Conservation (phyloP, 1,140 invertebrate genomes). For the Phenacoccus solenopsis region DNA sequence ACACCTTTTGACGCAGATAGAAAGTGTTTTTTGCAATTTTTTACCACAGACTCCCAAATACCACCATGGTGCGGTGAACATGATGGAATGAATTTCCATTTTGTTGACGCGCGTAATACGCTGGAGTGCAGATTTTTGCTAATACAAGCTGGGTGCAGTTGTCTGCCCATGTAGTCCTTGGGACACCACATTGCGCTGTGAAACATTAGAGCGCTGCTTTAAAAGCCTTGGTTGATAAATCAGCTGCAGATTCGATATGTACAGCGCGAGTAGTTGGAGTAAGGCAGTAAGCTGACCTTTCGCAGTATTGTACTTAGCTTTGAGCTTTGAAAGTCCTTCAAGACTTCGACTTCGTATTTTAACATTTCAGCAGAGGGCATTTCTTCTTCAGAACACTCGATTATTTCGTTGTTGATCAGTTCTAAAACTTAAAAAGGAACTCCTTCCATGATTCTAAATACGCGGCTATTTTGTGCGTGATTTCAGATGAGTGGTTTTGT, state of each 20-base stretch:
- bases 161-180: constrained; percentile 30
- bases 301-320: too few relatives aligned
- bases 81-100: constrained; percentile 31
- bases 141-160: constrained; percentile 32
- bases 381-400: too few relatives aligned
- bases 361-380: too few relatives aligned
- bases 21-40: constrained; percentile 26
- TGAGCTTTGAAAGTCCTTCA: background rate
- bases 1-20: background rate
- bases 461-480: too few relatives aligned
- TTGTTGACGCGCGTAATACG: constrained; percentile 18
- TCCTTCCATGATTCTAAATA: too few relatives aligned
- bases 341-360: background rate
- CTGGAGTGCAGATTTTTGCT: background rate
- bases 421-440: too few relatives aligned
- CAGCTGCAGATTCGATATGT: constrained; percentile 28
- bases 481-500: too few relatives aligned
- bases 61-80: constrained; percentile 32
- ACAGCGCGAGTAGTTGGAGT: constrained; percentile 24
- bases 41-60: constrained; percentile 32
- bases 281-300: background rate
- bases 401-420: too few relatives aligned
- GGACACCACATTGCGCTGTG: constrained; percentile 30
- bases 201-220: constrained; percentile 34
- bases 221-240: constrained; percentile 24